Base-by-base conservation (phyloP, 2,113 vertebrate genomes). In the Plotosus lineatus region DNA sequence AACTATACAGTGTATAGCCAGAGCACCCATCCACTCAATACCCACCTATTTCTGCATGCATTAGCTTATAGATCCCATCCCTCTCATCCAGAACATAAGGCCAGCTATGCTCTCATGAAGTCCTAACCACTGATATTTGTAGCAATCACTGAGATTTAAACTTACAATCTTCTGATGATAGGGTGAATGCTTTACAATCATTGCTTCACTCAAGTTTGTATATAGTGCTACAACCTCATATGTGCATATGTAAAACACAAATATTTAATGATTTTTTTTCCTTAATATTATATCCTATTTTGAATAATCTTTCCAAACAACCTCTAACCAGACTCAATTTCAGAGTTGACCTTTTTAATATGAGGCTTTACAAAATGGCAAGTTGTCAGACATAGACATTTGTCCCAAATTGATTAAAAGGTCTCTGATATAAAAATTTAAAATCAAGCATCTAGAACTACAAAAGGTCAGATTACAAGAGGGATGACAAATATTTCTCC, bases 381-480 rank as follows among this genome's bases (percentile, higher is more conserved):
- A 83, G 75, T 56, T 58, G 23, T 79, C 69, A 66, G 69, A 72
- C 17, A 23, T 23, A 74, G 74, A 78, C 68, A 77, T 81, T 78
- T 53, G 26, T 65, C 33, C 26, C 75, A 63, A 77, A 78, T 71
- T 74, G 77, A 80, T 85, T 79, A 84, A 85, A 83, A 36, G 55
- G 77, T 58, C 26, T 48, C 40, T 61, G 80, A 72, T 72, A 68
- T 81, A 63, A 77, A 82, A 80, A 55, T 11, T 46, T n/a, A 21
- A 77, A 65, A 78, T 82, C 51, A 77, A 78, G 58, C 6, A 63
- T 56, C 46, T 60, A 44, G 44, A 56, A 26, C 23, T 46, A 79
- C 48, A 73, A 82, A 86, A 85, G 78, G 85, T 85, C 78, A 81
- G n/a, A 74, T 26, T 74, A 53, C 63, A n/a, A 38, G 44, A 71